Percentiles rank a stretch among this genome's conserved stretches.
Conservation (phyloP, 2,888 invertebrate genomes). For the Gasteruption jaculator region DNA sequence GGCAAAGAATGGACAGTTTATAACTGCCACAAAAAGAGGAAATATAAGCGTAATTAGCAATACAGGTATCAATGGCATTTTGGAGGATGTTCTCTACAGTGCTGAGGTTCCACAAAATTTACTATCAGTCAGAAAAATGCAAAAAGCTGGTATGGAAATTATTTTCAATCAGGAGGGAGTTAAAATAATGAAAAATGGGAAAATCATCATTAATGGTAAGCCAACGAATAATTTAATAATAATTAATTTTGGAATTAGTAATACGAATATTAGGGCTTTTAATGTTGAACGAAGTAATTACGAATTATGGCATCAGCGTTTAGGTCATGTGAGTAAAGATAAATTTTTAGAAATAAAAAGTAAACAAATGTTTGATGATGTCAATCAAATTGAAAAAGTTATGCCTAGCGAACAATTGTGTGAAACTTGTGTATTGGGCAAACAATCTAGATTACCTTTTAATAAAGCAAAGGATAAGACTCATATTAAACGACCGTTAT, state of each 20-base stretch:
- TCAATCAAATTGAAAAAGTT: no score
- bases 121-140: constrained; percentile 27
- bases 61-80: constrained; percentile 18
- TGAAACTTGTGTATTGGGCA: constrained; percentile 26
- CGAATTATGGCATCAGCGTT: no score
- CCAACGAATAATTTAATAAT: constrained; percentile 17
- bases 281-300: no score
- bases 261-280: no score
- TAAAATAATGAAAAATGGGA: constrained; percentile 16
- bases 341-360: constrained; percentile 16
- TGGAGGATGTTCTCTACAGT: no score
- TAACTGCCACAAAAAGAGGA: no score
- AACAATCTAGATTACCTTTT: constrained; percentile 42
- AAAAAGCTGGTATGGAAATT: constrained; percentile 16
- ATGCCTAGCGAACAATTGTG: no score
- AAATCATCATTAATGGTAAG: constrained; percentile 26
- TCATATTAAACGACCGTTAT: constrained; percentile 35
- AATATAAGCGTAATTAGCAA: no score
- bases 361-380: constrained; percentile 7
- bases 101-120: constrained; percentile 27
- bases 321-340: no score
- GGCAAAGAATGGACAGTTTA: no score
- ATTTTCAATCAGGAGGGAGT: no score
- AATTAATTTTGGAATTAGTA: no score
- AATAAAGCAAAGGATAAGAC: constrained; percentile 17